Evolutionary conservation across 2,113 vertebrate species (phyloP).

Genomic region (Pelecanoides urinatrix): DNA sequence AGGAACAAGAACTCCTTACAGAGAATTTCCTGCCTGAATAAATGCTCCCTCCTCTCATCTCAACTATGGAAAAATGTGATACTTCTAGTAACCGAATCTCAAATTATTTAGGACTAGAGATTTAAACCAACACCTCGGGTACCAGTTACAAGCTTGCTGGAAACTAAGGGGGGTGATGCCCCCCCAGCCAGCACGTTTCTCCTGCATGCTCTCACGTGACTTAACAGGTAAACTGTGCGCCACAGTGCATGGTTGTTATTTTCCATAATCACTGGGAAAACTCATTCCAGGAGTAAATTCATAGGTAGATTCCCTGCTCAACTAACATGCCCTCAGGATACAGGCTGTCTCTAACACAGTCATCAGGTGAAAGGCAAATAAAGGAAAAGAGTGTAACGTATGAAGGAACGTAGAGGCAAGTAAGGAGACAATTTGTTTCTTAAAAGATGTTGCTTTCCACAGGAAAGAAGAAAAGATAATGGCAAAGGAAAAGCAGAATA

Average conservation of each 20-base stretch:
- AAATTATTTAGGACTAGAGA: background rate
- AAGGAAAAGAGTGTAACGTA: background rate
- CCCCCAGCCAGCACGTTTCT: background rate
- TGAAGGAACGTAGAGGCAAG: background rate
- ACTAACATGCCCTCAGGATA: background rate
- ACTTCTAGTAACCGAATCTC: background rate
- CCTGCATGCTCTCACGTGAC: background rate
- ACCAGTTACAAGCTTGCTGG: background rate
- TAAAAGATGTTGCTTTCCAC: background rate
- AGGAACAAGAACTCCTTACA: background rate
- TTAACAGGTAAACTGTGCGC: background rate
- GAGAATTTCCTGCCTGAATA: background rate
- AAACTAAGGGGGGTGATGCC: background rate
- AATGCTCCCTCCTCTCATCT: background rate
- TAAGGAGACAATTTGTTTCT: background rate
- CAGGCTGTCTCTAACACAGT: background rate
- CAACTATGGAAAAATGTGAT: background rate
- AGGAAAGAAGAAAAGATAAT: background rate
- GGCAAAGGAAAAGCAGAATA: background rate
- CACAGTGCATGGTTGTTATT: background rate
- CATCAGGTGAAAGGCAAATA: background rate
- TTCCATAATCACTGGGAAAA: background rate
- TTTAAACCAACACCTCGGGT: background rate
- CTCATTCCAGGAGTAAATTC: background rate
- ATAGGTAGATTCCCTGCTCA: background rate